Percentiles rank a stretch among this genome's conserved stretches.
phyloP scores from a whole-genome alignment of 1,140 invertebrate genomes.

The Eubasilissa regina region DNA sequence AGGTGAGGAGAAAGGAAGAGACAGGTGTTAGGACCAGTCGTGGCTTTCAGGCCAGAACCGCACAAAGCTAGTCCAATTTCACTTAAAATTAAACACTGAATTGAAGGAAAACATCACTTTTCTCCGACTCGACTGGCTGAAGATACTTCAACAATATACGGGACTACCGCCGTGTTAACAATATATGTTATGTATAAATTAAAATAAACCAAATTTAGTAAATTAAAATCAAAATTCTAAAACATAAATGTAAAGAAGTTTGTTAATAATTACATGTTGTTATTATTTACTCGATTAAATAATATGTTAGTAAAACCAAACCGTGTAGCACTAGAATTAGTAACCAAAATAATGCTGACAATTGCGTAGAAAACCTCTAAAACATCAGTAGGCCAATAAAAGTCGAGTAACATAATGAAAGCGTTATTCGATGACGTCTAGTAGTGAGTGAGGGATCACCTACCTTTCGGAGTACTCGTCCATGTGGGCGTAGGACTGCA shows the following conservation, averaged over 20 bases:
- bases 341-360: background rate
- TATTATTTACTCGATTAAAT: background rate
- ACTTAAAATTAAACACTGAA: conserved; percentile 36
- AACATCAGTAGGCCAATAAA: conserved; percentile 26
- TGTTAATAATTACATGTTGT: conserved; percentile 27
- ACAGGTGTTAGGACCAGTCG: conserved; percentile 55
- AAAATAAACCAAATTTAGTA: background rate
- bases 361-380: conserved; percentile 37
- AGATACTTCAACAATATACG: background rate
- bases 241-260: too few species aligned
- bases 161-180: background rate
- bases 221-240: too few species aligned
- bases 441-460: conserved; percentile 67
- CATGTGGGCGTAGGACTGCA: conserved; percentile 97
- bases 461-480: conserved; percentile 99
- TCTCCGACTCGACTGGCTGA: conserved; percentile 26
- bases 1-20: conserved; percentile 48
- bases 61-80: conserved; percentile 48
- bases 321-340: conserved; percentile 31
- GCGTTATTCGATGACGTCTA: conserved; percentile 48
- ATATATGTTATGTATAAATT: background rate
- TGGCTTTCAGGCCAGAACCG: conserved; percentile 52
- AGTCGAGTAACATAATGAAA: conserved; percentile 38
- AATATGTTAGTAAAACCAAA: conserved; percentile 22
- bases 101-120: conserved; percentile 27